Base-by-base conservation (phyloP, 2,797 vertebrate species). In the Chaunax sp. region DNA sequence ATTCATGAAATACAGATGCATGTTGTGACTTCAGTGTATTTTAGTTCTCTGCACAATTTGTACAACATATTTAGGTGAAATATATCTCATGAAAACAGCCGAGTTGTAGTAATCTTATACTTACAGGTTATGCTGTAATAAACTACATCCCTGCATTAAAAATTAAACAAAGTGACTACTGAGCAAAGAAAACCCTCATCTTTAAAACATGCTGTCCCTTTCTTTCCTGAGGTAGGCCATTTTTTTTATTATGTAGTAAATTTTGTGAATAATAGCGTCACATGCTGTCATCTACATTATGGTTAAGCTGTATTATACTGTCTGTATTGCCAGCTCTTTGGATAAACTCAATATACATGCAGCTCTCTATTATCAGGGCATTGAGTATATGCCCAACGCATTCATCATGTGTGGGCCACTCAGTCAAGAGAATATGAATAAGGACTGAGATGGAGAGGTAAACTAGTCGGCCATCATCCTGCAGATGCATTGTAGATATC, bases 81-180 rank as follows among this genome's bases (percentile, higher is more conserved):
- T 56, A 0, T 30, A 14, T 22, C 41, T 51, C n/a, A 26, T 51
- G 12, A 53, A 51, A 23, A 38, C 19, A 3, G 18, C 43, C 10
- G 9, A 4, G 20, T 56, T 57, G 2, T 37, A 5, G 8, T 2
- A 3, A 12, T 58, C 16, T 33, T 15, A 33, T 53, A 11, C 22
- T 52, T 22, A 1, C 6, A 50, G 15, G 16, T 22, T 75, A 7
- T 59, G n/a, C 38, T 69, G 13, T 64, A 28, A 60, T 14, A 44
- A 80, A 72, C 37, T 61, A 72, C 66, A 67, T 74, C 66, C 37
- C 16, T 71, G 35, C 50, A 78, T 82, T 61, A 78, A 72, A 76
- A 61, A 69, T 74, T 22, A 1, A 78, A 60, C 13, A 46, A 43
- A 66, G 11, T 41, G 52, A n/a, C 40, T 53, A 12, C 2, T 44